A percentile compares a stretch with the other conserved stretches of the same genome.
These are phyloP conservation scores for Parazoanthus swiftii DNA, from an alignment of 92 coral and sea anemone genomes.

Conservation along the genomic window DNA sequence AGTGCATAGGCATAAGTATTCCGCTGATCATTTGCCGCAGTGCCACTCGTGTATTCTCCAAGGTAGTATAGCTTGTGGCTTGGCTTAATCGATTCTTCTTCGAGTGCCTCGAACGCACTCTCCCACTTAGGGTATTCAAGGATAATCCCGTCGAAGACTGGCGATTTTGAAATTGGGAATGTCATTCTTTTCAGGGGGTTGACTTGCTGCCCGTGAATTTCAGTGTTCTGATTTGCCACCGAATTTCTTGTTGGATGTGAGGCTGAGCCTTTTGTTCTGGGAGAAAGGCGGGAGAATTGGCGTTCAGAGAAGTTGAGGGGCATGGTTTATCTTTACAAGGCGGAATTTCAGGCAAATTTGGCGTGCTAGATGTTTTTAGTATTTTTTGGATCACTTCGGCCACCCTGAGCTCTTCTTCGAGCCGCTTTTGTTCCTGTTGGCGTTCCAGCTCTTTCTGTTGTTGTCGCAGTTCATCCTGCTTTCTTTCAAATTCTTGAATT, in stretches of 20 bases:
- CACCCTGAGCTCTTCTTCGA: too few relatives aligned
- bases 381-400: too few relatives aligned
- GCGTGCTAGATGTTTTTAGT: too few relatives aligned
- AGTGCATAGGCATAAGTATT: conserved; percentile 52
- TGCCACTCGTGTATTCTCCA: conserved; percentile 56
- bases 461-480: too few relatives aligned
- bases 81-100: conserved; percentile 57
- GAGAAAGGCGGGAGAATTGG: conserved; percentile 16
- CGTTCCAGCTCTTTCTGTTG: too few relatives aligned
- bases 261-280: neutral
- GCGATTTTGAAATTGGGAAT: conserved; percentile 30
- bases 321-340: neutral
- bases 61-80: conserved; percentile 57
- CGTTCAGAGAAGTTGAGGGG: conserved; percentile 24
- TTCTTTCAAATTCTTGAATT: too few relatives aligned
- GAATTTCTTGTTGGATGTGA: too few relatives aligned
- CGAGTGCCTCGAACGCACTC: conserved; percentile 59
- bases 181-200: neutral
- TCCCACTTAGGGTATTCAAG: conserved; percentile 63
- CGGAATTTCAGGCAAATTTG: too few relatives aligned
- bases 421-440: too few relatives aligned
- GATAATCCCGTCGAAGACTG: conserved; percentile 46
- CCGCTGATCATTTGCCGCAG: conserved; percentile 41
- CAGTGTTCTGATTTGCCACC: neutral
- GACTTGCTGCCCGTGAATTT: conserved; percentile 19